Conservation (phyloP, 2,888 invertebrate species). For the Phengaris alcon region DNA sequence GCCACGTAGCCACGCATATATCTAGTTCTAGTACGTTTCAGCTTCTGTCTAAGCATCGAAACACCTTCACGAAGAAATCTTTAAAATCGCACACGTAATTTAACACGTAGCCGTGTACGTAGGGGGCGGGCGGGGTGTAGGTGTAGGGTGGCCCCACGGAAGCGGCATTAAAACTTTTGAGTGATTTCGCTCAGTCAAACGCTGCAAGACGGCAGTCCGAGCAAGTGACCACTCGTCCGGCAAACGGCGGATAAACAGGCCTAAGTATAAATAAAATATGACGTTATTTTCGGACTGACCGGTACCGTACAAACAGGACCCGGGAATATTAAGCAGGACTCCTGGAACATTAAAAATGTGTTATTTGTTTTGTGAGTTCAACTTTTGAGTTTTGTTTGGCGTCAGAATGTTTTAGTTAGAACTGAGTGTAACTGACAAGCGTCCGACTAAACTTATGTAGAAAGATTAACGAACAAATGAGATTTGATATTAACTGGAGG, state of each 20-base stretch:
- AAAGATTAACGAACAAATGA: neutral
- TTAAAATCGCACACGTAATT: slow-evolving; percentile 41
- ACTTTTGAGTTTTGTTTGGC: neutral
- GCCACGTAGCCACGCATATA: neutral
- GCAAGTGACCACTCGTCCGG: slow-evolving; percentile 43
- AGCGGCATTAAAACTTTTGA: slow-evolving; percentile 78
- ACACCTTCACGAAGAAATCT: slow-evolving; percentile 32
- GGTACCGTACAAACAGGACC: too few species aligned
- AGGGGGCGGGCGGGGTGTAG: slow-evolving; percentile 33
- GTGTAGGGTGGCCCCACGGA: slow-evolving; percentile 58
- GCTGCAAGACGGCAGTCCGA: slow-evolving; percentile 66
- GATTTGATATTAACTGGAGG: too few species aligned
- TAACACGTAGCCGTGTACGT: slow-evolving; percentile 41
- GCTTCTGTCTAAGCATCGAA: slow-evolving; percentile 4
- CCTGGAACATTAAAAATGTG: neutral
- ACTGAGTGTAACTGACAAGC: neutral
- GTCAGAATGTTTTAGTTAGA: neutral
- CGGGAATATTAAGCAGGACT: neutral
- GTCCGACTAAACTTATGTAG: neutral
- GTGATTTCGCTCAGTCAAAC: slow-evolving; percentile 78
- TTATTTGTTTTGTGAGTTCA: neutral
- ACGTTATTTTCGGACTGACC: too few species aligned
- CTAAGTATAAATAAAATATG: too few species aligned
- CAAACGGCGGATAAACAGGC: neutral
- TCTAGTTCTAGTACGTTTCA: too few species aligned